A percentile compares a stretch with the other conserved stretches of the same genome.
These are phyloP conservation scores for Cercopithecus diana DNA, from an alignment of 2,797 vertebrate species.

Conservation along the genomic window DNA sequence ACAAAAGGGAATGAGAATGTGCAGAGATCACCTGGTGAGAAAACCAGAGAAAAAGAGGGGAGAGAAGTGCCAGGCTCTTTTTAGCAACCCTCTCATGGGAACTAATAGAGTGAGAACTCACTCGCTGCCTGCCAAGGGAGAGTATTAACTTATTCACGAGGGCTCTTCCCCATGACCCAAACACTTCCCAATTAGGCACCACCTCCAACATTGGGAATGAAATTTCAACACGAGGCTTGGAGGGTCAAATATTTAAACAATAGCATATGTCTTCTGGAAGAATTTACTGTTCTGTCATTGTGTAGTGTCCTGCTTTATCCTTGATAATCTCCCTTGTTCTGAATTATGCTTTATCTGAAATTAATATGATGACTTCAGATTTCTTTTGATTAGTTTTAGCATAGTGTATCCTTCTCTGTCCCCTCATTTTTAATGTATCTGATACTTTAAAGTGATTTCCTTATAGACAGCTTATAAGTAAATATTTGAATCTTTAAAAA, in stretches of 20 bases:
- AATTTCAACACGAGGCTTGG: background rate
- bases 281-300: background rate
- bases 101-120: background rate
- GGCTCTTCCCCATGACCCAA: background rate
- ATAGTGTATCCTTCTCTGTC: background rate
- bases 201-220: background rate
- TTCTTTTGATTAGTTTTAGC: background rate
- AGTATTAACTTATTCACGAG: background rate
- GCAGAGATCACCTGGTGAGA: background rate
- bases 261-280: background rate
- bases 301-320: background rate
- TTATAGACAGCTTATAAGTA: background rate
- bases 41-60: background rate
- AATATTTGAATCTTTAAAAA: background rate
- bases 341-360: background rate
- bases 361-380: background rate
- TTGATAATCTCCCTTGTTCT: background rate
- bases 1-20: background rate
- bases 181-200: background rate
- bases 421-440: background rate
- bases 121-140: background rate
- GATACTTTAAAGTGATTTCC: background rate
- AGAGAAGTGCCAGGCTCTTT: background rate
- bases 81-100: background rate
- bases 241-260: background rate